Evolutionary conservation across 35 echinoderm and acorn worm species (phyloP).

Genomic region (Apostichopus californicus): DNA sequence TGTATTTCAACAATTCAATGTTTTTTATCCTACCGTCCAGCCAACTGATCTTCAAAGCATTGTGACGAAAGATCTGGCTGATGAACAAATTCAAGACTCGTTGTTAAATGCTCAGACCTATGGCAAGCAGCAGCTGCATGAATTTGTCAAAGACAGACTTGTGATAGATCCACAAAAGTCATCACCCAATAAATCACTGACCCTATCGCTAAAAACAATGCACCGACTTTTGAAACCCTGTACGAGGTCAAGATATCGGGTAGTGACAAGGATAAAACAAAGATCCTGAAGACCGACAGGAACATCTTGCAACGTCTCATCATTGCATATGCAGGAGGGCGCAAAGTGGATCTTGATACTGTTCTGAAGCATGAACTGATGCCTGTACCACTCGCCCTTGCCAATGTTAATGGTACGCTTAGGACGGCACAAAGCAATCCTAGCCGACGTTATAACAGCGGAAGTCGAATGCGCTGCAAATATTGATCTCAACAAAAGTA

Average conservation of each 20-base stretch:
- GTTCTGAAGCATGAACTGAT: conserved; percentile 26
- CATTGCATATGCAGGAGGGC: conserved; percentile 39
- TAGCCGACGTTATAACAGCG: background rate
- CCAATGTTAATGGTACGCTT: conserved; percentile 49
- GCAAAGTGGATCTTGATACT: background rate
- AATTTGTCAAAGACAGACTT: conserved; percentile 23
- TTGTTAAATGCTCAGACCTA: conserved; percentile 37
- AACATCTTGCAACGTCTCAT: conserved; percentile 29
- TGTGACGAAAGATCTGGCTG: conserved; percentile 41
- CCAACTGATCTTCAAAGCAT: conserved; percentile 12
- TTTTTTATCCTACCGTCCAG: background rate
- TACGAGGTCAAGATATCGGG: conserved; percentile 30
- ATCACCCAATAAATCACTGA: background rate
- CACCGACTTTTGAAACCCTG: conserved; percentile 33
- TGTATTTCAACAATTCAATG: background rate
- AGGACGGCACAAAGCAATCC: conserved; percentile 9
- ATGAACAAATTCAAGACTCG: conserved; percentile 38
- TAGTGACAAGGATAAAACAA: conserved; percentile 14
- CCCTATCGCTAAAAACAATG: background rate
- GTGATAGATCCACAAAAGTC: background rate
- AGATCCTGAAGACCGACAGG: conserved; percentile 15
- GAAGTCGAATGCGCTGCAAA: conserved; percentile 18
- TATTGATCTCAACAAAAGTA: conserved; percentile 32
- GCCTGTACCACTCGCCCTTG: conserved; percentile 45
- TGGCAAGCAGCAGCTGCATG: conserved; percentile 6